Percentiles rank a stretch among this genome's conserved stretches.
phyloP scores from a whole-genome alignment of 2,113 vertebrate species.

The Chaetura pelagica region DNA sequence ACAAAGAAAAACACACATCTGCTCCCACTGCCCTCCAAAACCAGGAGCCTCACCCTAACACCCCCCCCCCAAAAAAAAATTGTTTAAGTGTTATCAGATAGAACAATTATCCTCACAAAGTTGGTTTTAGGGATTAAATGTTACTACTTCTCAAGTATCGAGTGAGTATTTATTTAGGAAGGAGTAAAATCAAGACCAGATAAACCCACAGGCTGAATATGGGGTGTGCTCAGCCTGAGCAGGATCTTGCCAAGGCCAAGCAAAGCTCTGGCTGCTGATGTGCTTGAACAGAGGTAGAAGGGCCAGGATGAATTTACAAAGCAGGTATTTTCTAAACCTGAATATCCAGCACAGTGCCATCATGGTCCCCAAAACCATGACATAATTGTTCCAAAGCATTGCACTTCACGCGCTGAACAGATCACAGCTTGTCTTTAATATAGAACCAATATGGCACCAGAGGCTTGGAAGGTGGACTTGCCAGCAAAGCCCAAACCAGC shows the following conservation, averaged over 20 bases:
- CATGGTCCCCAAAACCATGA: slow-evolving; percentile 20
- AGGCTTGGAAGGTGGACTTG: neutral
- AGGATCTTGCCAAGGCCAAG: neutral
- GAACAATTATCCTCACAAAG: slow-evolving; percentile 30
- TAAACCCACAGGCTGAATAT: neutral
- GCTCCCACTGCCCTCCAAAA: neutral
- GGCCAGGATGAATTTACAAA: neutral
- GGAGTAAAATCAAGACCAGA: neutral
- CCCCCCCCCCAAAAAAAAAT: neutral
- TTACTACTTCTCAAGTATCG: neutral
- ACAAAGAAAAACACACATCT: neutral
- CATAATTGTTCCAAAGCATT: slow-evolving; percentile 10
- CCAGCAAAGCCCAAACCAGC: neutral
- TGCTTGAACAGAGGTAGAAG: neutral
- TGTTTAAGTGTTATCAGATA: neutral
- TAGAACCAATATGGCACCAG: neutral
- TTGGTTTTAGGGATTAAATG: slow-evolving; percentile 3
- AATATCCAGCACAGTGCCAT: neutral
- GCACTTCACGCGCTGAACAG: neutral
- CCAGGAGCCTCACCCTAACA: neutral
- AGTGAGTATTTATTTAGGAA: neutral
- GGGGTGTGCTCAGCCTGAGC: neutral
- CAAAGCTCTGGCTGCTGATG: rapidly evolving
- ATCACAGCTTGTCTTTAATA: neutral
- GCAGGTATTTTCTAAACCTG: neutral